These are phyloP conservation scores for Sarcophaga peregrina DNA, from an alignment of 1,140 invertebrate species.

Conservation along the genomic window DNA sequence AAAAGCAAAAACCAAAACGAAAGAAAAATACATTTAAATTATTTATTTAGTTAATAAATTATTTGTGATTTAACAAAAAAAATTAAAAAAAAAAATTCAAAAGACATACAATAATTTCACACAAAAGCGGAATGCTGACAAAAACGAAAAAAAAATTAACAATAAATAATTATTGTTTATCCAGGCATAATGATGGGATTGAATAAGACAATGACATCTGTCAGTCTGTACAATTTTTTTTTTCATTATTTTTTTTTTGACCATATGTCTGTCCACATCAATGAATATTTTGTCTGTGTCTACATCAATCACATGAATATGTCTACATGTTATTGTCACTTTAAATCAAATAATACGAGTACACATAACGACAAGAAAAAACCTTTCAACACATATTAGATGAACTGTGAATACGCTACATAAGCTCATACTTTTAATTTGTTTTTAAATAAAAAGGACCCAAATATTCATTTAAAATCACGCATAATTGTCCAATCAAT, in stretches of 20 bases:
- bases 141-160: neutral
- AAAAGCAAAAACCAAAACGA: no score
- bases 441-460: no score
- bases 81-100: neutral
- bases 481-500: no score
- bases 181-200: constrained; percentile 13
- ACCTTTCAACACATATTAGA: no score
- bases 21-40: neutral
- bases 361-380: neutral
- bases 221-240: neutral
- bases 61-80: neutral
- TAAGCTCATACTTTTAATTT: no score
- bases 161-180: constrained; percentile 20
- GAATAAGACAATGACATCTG: constrained; percentile 24
- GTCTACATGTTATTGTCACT: neutral
- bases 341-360: constrained; percentile 21
- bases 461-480: no score
- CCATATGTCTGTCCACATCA: neutral
- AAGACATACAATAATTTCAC: no score
- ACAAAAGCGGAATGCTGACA: no score
- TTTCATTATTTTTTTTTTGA: neutral
- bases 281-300: neutral
- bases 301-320: neutral
- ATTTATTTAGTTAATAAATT: neutral
- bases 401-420: no score